phyloP scores from a whole-genome alignment of 2,888 invertebrate species.

The Leptura quadrifasciata region DNA sequence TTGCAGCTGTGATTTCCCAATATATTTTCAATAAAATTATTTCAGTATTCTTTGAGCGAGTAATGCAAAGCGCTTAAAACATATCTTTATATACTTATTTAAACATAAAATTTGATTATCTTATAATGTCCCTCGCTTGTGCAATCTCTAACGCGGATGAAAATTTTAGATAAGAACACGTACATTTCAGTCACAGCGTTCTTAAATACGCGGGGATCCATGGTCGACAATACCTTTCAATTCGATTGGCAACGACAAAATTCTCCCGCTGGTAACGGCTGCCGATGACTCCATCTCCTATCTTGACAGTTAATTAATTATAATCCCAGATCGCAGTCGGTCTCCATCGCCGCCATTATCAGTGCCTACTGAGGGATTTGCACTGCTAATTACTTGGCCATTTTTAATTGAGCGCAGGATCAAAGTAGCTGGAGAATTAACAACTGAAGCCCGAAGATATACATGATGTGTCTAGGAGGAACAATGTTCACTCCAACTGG shows the following conservation, averaged over 20 bases:
- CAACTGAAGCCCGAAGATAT: slow-evolving; percentile 34
- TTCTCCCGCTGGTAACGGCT: slow-evolving; percentile 38
- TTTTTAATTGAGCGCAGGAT: slow-evolving; percentile 50
- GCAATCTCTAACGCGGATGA: background rate
- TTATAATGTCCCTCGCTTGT: background rate
- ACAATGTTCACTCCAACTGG: background rate
- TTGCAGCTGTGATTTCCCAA: background rate
- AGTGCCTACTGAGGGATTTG: slow-evolving; percentile 49
- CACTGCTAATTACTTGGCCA: slow-evolving; percentile 49
- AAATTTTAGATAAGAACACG: slow-evolving; percentile 7
- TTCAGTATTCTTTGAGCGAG: background rate
- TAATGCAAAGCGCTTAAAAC: background rate
- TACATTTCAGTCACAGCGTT: slow-evolving; percentile 4
- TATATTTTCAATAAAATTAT: background rate
- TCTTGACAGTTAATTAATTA: slow-evolving; percentile 51
- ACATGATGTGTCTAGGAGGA: slow-evolving; percentile 6
- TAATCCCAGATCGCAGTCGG: slow-evolving; percentile 48
- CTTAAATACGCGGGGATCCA: slow-evolving; percentile 9
- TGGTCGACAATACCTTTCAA: slow-evolving; percentile 34
- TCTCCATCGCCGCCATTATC: slow-evolving; percentile 48
- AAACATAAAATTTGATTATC: background rate
- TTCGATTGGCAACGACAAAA: slow-evolving; percentile 36
- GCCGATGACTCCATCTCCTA: slow-evolving; percentile 48
- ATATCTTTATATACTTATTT: background rate
- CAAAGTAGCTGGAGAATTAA: slow-evolving; percentile 44